Base-by-base conservation (phyloP, 2,888 invertebrate genomes). In the Pogonocherus hispidulus region DNA sequence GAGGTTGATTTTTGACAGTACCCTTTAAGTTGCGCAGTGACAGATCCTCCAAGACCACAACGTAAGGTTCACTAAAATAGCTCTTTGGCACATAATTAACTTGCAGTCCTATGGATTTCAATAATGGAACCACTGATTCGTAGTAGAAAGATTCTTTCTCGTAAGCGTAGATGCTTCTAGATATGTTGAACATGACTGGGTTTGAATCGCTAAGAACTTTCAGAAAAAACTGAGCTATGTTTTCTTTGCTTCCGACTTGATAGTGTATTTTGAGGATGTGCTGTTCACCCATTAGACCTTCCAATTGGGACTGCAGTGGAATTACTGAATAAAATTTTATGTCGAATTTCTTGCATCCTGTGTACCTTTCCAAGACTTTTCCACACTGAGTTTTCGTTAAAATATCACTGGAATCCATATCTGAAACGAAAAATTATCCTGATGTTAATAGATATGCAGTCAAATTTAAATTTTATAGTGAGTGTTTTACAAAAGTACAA, bases 141-240 rank as follows among this genome's bases (percentile, higher is more conserved):
- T 81, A 83, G 27, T 78, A 79, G 46, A 81, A 79, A 6, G 78
- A 70, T 73, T 84, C 84, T 62, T 82, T 83, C 56, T 79, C 79
- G 67, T 78, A 83, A 6, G 78, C 76, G 32, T 71, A 60, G 0
- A 76, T 68, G 4, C 72, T 63, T 59, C 75, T 70, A 1, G 77
- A 68, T 22, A 82, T 54, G 20, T 76, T 60, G 6, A 70, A 72
- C 73, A 82, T 70, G 1, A 76, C 52, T 16, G 62, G 41, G 18
- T 73, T 78, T 0, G 67, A 56, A n/a, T 71, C 70, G 37, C 73
- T 78, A 4, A 81, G 37, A 9, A 72, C 75, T 72, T 82, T 82
- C 14, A 81, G 49, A 62, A 82, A 82, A 49, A 78, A 73, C 5
- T 67, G 57, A 5, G 70, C 52, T 41, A 69, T 47, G 1, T 51